Evolutionary conservation across 1,140 invertebrate species (phyloP), one percentile per base, ranked within the genome.

Genomic region (Lepidurus arcticus): DNA sequence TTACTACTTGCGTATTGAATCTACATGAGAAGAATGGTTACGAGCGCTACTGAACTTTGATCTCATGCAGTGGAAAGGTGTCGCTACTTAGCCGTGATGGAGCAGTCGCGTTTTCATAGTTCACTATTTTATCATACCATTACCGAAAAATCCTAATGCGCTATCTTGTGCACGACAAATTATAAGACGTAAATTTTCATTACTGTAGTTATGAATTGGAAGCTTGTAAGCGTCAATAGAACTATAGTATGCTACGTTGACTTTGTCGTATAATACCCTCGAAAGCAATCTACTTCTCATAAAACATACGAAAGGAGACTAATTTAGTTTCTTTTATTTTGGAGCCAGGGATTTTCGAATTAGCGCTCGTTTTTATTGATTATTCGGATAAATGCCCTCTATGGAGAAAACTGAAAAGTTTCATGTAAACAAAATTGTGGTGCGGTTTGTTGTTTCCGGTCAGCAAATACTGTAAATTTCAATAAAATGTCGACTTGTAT

Each of bases 191-290:
- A n/a, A n/a, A 9, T 65, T 65, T 65, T n/a, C 8, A 65, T 21
- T 65, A 65, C 53, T 47, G 53, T 65, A 65, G n/a, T 65, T 65
- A 65, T 65, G 6, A 13, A 65, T 65, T 65, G 53, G 53, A 65
- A 65, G 53, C 53, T 65, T 65, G 53, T n/a, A 65, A 65, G 53
- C 53, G n/a, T 65, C 53, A 65, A 65, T 65, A 65, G 9, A 65
- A 21, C 21, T n/a, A 13, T 21, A 21, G 6, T 65, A 16, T 65
- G 13, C 13, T 21, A 65, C 34, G 34, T 3, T 34, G 34, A 34
- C 34, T 4, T 34, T 34, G 2, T 34, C 34, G 34, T 34, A 34
- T 34, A 34, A 34, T 34, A 34, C 3, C 3, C 34, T 34, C 3
- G 34, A 34, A 34, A 34, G 34, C 34, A 34, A 34, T 34, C 34